phyloP scores from a whole-genome alignment of 1,140 invertebrate species.

The Phortica variegata region DNA sequence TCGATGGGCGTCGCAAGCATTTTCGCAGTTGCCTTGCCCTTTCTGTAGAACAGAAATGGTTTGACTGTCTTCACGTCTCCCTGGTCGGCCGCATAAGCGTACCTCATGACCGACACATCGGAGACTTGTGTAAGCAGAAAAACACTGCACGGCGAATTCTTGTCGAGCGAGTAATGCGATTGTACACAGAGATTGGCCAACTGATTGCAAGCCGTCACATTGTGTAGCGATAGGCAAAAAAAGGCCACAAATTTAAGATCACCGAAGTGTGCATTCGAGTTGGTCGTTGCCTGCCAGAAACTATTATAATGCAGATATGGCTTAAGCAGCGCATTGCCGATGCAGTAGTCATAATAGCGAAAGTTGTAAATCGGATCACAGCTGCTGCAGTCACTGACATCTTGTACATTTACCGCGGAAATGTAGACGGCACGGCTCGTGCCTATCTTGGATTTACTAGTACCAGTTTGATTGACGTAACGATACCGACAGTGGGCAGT shows the following conservation, averaged over 20 bases:
- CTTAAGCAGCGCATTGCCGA: constrained; percentile 38
- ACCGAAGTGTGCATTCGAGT: constrained; percentile 26
- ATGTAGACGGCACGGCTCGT: constrained; percentile 13
- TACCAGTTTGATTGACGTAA: constrained; percentile 7
- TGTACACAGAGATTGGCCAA: constrained; percentile 71
- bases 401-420: constrained; percentile 30
- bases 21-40: constrained; percentile 60
- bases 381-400: constrained; percentile 26
- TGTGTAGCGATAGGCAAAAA: constrained; percentile 43
- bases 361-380: constrained; percentile 41
- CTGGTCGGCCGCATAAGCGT: constrained; percentile 52
- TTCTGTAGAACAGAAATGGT: constrained; percentile 59
- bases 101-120: constrained; percentile 54
- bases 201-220: constrained; percentile 63
- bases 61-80: constrained; percentile 57
- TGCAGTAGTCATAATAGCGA: constrained; percentile 43
- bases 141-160: constrained; percentile 60
- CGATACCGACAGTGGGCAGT: constrained; percentile 16
- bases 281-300: constrained; percentile 34
- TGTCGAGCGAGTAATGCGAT: constrained; percentile 59
- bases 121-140: constrained; percentile 58
- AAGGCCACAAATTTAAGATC: constrained; percentile 54
- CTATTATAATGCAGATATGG: constrained; percentile 47
- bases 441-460: too few relatives aligned
- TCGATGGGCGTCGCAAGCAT: constrained; percentile 26